Base-by-base conservation (phyloP, 2,888 invertebrate species). In the Caenorhabditis afra region DNA sequence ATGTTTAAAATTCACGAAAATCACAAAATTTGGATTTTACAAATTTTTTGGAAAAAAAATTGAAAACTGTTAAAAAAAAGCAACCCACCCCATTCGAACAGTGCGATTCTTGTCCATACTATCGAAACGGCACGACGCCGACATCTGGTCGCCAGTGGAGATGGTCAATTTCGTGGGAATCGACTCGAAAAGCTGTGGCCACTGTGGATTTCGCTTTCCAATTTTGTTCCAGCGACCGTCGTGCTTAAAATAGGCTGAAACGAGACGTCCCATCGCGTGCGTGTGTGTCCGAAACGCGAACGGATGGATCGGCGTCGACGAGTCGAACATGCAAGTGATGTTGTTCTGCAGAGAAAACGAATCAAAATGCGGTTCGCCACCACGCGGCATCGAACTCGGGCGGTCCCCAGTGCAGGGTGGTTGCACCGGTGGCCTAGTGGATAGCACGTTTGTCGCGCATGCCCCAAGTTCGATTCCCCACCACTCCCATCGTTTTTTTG, bases 111-210 rank as follows among this genome's bases (percentile, higher is more conserved):
- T 90, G 22, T 90, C 89, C 16, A 90, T 90, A 0, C 93, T 92
- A 82, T 92, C 91, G 87, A 91, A 93, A 22, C 93, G 92, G 85
- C 93, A 93, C 23, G 92, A 90, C 0, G 93, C 93, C 55, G 92
- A 91, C 90, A 92, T 84, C 57, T 90, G 86, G 82, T 93, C 93
- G 37, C 90, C 91, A 22, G 91, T 91, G 22, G 91, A 88, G 14
- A 93, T 91, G 16, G 88, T 90, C 44, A 91, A 79, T 10, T 88
- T 85, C 14, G 88, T 77, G 0, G 90, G 83, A 82, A 92, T 91
- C 35, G 92, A 92, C 87, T 93, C 93, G 90, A 93, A 93, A 14
- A 93, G 91, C 91, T 93, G 93, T 0, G 93, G 93, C 93, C 93
- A 93, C 83, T 93, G 93, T 1, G 93, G 93, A 87, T 93, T 93